phyloP scores from a whole-genome alignment of 2,888 invertebrate genomes.

The Schizotus pectinicornis region DNA sequence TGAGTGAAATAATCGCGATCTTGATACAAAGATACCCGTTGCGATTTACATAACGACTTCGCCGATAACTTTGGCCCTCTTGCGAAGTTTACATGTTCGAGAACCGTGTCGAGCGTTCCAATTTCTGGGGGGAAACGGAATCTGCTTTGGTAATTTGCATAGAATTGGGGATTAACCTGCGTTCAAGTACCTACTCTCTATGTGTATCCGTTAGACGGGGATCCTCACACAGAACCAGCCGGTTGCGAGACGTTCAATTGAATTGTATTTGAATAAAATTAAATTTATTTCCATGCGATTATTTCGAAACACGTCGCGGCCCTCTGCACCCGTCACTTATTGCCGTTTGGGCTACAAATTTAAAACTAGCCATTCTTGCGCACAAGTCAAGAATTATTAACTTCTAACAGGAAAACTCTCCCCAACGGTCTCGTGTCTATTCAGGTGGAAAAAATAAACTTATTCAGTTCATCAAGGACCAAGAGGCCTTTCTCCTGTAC shows the following conservation, averaged over 20 bases:
- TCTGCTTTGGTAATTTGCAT: constrained; percentile 40
- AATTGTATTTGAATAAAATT: constrained; percentile 24
- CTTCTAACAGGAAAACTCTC: no score
- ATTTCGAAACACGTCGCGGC: neutral
- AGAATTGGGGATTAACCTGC: constrained; percentile 40
- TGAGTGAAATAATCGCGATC: no score
- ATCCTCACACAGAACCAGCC: constrained; percentile 16
- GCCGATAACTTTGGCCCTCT: constrained; percentile 25
- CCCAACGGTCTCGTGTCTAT: no score
- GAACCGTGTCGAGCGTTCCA: constrained; percentile 30
- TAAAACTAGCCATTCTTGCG: no score
- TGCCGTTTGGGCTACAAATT: no score
- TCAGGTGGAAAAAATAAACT: no score
- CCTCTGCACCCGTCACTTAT: no score
- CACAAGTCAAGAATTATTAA: no score
- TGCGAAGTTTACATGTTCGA: constrained; percentile 28
- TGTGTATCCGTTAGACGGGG: constrained; percentile 20
- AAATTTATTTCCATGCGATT: constrained; percentile 23
- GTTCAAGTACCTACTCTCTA: constrained; percentile 24
- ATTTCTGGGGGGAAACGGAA: constrained; percentile 31
- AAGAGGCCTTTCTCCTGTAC: no score
- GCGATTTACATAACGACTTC: constrained; percentile 37
- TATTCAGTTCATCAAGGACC: no score
- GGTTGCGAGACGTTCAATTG: constrained; percentile 7
- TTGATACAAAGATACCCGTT: neutral